A percentile compares a stretch with the other conserved stretches of the same genome.
These are phyloP conservation scores for Crax fasciolata DNA, from an alignment of 2,797 vertebrate genomes.

Conservation along the genomic window DNA sequence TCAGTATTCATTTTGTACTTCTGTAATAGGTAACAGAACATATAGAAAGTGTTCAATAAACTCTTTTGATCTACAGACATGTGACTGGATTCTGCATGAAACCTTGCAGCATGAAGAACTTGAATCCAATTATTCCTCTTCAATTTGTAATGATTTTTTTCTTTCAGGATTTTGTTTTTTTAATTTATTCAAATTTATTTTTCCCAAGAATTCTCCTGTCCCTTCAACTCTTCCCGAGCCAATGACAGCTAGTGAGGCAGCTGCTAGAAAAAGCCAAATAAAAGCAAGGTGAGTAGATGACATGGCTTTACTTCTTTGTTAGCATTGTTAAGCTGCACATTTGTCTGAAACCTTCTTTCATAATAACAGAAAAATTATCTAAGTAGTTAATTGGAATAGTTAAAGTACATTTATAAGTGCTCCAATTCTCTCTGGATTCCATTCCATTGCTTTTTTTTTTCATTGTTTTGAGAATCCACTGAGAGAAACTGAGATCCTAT, in stretches of 20 bases:
- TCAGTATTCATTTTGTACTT: accelerated
- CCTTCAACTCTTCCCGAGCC: constrained; percentile 94
- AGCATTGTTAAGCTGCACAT: not conserved
- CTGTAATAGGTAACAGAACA: accelerated
- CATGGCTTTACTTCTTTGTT: not conserved
- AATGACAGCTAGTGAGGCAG: constrained; percentile 94
- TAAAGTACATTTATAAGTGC: not conserved
- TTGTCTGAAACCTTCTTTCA: not conserved
- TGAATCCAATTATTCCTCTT: not conserved
- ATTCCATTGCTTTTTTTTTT: not conserved
- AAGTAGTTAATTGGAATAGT: not conserved
- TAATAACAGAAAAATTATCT: not conserved
- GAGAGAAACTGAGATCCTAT: not conserved
- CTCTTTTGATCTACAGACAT: not conserved
- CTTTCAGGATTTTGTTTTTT: not conserved
- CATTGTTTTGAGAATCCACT: not conserved
- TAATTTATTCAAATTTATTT: constrained; percentile 58
- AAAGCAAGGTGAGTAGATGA: constrained; percentile 91
- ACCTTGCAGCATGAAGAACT: not conserved
- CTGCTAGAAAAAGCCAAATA: constrained; percentile 96
- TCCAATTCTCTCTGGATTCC: not conserved
- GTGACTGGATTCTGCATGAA: not conserved
- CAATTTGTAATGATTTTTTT: constrained; percentile 42
- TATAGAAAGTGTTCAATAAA: not conserved
- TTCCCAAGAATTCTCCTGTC: constrained; percentile 90